Evolutionary conservation across 2,113 vertebrate genomes (phyloP), one percentile per base, ranked within the genome.

Genomic region (Osmerus mordax): DNA sequence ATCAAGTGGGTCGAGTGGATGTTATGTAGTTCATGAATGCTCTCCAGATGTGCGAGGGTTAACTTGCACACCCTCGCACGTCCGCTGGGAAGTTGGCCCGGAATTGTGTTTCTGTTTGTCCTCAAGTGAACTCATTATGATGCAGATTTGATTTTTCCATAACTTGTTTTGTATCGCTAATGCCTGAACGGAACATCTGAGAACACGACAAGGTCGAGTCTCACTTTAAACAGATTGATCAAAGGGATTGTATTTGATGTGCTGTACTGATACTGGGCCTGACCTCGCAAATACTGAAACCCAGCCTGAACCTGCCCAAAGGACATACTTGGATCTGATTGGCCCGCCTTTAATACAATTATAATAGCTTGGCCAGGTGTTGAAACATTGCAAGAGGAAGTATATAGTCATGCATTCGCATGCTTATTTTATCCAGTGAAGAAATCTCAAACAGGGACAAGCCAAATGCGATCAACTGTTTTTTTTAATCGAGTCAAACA

Each of bases 1-100:
- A 69, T 77, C 60, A 23, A 72, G 60, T 21, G 6, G 53, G 55
- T 67, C 62, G 11, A 55, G 23, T 66, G 51, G 41, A 71, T 63
- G 21, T 41, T 58, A 1, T n/a, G 61, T 23, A 56, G 59, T 64
- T 76, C 67, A 71, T 65, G 56, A 68, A 76, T 60, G 54, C 18
- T 29, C 13, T 25, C 65, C 60, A 72, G 75, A 77, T 12, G 62
- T 55, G 68, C 1, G 11, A 29, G 67, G 65, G 3, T 53, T 41
- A 65, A 51, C 18, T 65, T 9, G 32, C 62, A 64, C 62, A 64
- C 14, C 5, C 62, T 64, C n/a, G 16, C 62, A 36, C 15, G 15
- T 36, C 28, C 18, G 29, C 62, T 41, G 25, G 62, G 62, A 64
- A 64, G 28, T 63, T 3, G 16, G 25, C 23, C 61, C 16, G 23